These are phyloP conservation scores for Nicator chloris DNA, from an alignment of 2,113 vertebrate genomes.

Conservation along the genomic window DNA sequence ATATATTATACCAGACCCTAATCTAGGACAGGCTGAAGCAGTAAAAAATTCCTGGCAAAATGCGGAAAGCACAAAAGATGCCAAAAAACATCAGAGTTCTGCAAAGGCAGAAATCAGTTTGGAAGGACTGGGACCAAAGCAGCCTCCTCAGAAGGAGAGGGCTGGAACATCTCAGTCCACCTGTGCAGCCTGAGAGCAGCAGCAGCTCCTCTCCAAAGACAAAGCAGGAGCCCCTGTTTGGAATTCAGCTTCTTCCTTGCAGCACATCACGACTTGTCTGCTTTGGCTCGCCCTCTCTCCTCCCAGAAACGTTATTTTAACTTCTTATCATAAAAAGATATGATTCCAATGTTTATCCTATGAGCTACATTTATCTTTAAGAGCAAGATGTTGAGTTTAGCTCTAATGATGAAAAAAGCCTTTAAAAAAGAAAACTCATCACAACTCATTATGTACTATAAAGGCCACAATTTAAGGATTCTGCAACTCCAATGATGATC, in stretches of 20 bases:
- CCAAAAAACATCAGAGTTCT: neutral
- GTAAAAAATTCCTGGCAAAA: neutral
- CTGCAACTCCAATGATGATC: constrained; percentile 74
- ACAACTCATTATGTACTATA: constrained; percentile 76
- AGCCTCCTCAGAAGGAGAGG: neutral
- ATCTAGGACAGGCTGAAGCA: neutral
- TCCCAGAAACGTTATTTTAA: constrained; percentile 19
- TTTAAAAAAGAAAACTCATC: constrained; percentile 80
- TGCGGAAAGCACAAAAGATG: neutral
- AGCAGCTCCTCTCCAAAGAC: neutral
- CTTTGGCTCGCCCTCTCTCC: neutral
- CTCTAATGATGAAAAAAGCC: constrained; percentile 72
- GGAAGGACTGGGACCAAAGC: neutral
- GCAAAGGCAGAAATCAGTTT: neutral
- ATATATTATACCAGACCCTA: neutral
- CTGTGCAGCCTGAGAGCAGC: neutral
- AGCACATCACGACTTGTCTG: neutral
- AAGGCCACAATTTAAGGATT: constrained; percentile 80
- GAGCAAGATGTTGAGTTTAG: constrained; percentile 71
- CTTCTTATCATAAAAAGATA: constrained; percentile 62
- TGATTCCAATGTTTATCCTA: constrained; percentile 53
- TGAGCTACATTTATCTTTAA: constrained; percentile 72
- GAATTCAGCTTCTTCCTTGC: neutral
- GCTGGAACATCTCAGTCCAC: neutral
- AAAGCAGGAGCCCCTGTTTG: neutral